Evolutionary conservation across 23 tunicate species (phyloP).

Genomic region (Diplosoma virens): DNA sequence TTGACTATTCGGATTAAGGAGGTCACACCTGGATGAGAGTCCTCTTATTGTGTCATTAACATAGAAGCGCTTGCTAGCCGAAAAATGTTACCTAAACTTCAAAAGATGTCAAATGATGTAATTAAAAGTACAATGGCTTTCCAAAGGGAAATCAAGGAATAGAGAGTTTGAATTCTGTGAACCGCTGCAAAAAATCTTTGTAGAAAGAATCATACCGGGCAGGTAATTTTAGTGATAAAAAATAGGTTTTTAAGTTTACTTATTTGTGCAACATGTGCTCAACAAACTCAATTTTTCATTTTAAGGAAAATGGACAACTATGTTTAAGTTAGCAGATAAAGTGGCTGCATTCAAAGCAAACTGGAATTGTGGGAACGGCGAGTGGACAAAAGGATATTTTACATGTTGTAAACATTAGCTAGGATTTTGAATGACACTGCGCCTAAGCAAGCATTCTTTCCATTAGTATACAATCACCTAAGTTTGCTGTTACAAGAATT

Average conservation of each 20-base stretch:
- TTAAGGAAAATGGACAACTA: background rate
- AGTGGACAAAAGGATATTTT: slow-evolving; percentile 32
- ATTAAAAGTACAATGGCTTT: slow-evolving; percentile 38
- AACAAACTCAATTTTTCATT: too few species aligned
- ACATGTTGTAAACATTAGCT: too few species aligned
- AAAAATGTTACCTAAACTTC: slow-evolving; percentile 16
- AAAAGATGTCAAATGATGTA: slow-evolving; percentile 33
- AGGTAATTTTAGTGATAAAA: too few species aligned
- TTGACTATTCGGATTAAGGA: too few species aligned
- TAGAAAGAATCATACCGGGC: too few species aligned
- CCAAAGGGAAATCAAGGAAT: slow-evolving; percentile 9
- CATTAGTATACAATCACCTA: background rate
- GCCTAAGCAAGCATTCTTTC: slow-evolving; percentile 5
- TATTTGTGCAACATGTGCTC: too few species aligned
- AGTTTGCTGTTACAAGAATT: background rate
- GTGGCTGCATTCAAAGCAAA: background rate
- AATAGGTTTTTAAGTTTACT: too few species aligned
- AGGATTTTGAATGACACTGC: background rate
- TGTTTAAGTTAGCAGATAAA: too few species aligned
- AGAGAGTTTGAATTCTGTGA: slow-evolving; percentile 26
- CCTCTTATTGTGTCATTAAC: slow-evolving; percentile 20
- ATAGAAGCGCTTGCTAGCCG: slow-evolving; percentile 42
- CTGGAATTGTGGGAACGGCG: background rate
- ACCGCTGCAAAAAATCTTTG: too few species aligned
- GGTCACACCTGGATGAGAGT: slow-evolving; percentile 23